Base-by-base conservation (phyloP, 2,113 vertebrate genomes). In the Emydura subglobosa region DNA sequence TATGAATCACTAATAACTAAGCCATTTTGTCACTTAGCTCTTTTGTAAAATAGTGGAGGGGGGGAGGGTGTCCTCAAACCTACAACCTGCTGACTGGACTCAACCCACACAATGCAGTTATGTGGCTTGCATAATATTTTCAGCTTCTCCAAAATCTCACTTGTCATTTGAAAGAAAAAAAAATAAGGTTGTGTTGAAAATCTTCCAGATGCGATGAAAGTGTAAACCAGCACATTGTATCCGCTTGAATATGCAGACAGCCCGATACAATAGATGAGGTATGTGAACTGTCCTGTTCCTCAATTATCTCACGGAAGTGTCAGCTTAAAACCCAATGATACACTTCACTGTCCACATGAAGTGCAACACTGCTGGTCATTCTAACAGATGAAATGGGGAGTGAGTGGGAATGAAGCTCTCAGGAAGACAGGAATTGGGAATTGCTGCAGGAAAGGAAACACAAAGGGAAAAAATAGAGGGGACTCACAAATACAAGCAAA, bases 31-130 rank as follows among this genome's bases (percentile, higher is more conserved):
- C 88, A 78, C 86, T 97, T 86, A 87, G 78, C 82, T 87, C 39
- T 25, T 42, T 65, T 74, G 61, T 65, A 65, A 74, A 74, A 74
- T 5, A 44, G 9, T 5, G 47, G 47, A 8, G 47, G 47, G 59
- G 80, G 1, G 47, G 47, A 47, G 47, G 39, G 39, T 39, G 39
- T 39, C 39, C 90, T 97, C 96, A 96, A 94, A 96, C 44, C 95
- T 1, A 95, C 91, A 95, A 93, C 57, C 49, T 81, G 83, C 68
- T 1, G 34, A 85, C 83, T 87, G 96, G 94, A 97, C 94, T 94
- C 51, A 94, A 90, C 22, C 94, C 2, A 8, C 2, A 78, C 42
- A 81, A 96, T 78, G 55, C 87, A 96, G 91, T 16, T n/a, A 79
- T 5, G 13, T 50, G 44, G 90, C 50, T 3, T 44, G 24, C 42